Evolutionary conservation across 2,797 vertebrate genomes (phyloP).

Genomic region (Hydrolagus colliei): DNA sequence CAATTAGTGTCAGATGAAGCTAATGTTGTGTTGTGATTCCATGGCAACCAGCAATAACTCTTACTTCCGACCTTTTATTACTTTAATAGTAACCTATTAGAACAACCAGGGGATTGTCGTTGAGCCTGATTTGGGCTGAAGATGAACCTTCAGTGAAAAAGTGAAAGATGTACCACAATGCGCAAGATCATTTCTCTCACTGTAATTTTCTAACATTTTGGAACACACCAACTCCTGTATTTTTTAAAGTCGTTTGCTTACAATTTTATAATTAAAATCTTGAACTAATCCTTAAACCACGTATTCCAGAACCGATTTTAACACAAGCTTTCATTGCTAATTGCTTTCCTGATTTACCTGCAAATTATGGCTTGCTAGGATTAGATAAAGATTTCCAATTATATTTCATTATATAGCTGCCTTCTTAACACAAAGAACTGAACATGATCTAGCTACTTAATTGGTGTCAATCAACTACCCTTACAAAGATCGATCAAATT

Average conservation of each 20-base stretch:
- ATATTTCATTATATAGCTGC: constrained; percentile 6
- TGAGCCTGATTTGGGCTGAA: neutral
- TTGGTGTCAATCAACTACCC: neutral
- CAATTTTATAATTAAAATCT: neutral
- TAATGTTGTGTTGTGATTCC: neutral
- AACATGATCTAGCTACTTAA: neutral
- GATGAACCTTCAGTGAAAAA: neutral
- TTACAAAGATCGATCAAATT: constrained; percentile 24
- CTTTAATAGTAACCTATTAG: neutral
- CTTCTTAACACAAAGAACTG: constrained; percentile 24
- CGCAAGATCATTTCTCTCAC: neutral
- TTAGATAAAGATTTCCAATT: constrained; percentile 26
- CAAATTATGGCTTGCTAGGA: constrained; percentile 6
- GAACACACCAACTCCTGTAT: neutral
- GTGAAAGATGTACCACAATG: constrained; percentile 6
- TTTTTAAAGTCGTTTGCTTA: neutral
- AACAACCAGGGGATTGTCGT: neutral
- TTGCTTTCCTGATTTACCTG: constrained; percentile 12
- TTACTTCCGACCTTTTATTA: neutral
- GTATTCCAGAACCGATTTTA: neutral
- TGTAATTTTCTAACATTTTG: neutral
- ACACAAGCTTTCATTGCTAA: constrained; percentile 20
- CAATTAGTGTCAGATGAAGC: neutral
- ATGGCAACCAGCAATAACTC: neutral
- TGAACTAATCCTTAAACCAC: neutral